Base-by-base conservation (phyloP, 2,888 invertebrate species). In the Acrobasis suavella region DNA sequence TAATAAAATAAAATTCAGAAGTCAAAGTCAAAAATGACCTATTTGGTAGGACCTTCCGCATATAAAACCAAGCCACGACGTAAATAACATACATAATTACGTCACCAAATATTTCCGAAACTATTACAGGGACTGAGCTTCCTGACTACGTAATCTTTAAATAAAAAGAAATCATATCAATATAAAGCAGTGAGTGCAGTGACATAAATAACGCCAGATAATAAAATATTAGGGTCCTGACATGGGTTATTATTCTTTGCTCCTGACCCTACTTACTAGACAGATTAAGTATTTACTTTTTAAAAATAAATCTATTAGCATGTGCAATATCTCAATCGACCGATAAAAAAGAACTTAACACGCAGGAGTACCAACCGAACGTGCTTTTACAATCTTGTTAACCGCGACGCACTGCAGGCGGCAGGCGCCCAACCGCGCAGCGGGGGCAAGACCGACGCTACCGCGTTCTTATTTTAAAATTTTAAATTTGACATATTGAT, bases 371-470 rank as follows among this genome's bases (percentile, higher is more conserved):
- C 65, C 65, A 63, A 65, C 65, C 12, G 59, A 62, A 60, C 65
- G 52, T 60, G 62, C 55, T 54, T 49, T 62, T 67, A 69, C 69
- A 69, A 64, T 63, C 68, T 68, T 71, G 72, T 72, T 74, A 73
- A 71, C 69, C 71, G 67, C 67, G 69, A 64, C 32, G 62, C 79
- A 72, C 80, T 69, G 72, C 80, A 72, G 78, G 81, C 62, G 74
- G 75, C 69, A 60, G 74, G 67, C 66, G 66, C 65, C 77, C 74
- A 64, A 69, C 76, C 37, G 76, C 63, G 75, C 76, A 16, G 76
- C 62, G 74, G 67, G 66, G 67, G 72, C 70, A 67, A 64, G 64
- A 67, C 63, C 66, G 65, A 64, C 70, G 79, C 80, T 80, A 80
- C 81, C 70, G 73, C 67, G 68, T 63, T 71, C 74, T 71, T 71